These are phyloP conservation scores for Liparis tanakae DNA, from an alignment of 2,797 vertebrate species.

Conservation along the genomic window DNA sequence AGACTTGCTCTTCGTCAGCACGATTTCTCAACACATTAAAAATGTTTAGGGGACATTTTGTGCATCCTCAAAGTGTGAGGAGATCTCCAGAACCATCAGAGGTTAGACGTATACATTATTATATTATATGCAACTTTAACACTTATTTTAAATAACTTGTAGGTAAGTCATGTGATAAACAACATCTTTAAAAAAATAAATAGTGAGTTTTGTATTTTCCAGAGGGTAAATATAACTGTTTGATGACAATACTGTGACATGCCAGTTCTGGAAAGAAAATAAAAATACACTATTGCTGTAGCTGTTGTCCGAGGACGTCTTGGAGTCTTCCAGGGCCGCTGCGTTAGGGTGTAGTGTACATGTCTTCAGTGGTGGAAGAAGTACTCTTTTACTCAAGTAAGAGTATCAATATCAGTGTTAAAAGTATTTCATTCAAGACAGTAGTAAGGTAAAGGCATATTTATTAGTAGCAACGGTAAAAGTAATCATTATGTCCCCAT, in stretches of 20 bases:
- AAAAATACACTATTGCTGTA: neutral
- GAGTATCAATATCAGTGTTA: neutral
- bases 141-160: neutral
- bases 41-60: slow-evolving; percentile 26
- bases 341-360: neutral
- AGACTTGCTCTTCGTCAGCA: slow-evolving; percentile 67
- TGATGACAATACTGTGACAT: slow-evolving; percentile 30
- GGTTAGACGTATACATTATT: neutral
- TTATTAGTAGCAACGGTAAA: neutral
- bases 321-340: slow-evolving; percentile 20
- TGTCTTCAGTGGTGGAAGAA: neutral
- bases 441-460: neutral
- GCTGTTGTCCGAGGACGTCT: neutral
- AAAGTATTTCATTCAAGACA: neutral
- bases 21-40: slow-evolving; percentile 64
- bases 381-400: neutral
- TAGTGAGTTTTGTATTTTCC: slow-evolving; percentile 17
- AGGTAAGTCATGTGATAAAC: neutral
- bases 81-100: neutral
- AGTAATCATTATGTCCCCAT: neutral
- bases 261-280: neutral
- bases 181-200: slow-evolving; percentile 4
- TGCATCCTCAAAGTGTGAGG: neutral
- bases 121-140: neutral
- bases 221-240: slow-evolving; percentile 34